Percentiles rank a stretch among this genome's conserved stretches.
Evolutionary conservation across 2,797 vertebrate genomes (phyloP).

Genomic region (Erpetoichthys calabaricus): DNA sequence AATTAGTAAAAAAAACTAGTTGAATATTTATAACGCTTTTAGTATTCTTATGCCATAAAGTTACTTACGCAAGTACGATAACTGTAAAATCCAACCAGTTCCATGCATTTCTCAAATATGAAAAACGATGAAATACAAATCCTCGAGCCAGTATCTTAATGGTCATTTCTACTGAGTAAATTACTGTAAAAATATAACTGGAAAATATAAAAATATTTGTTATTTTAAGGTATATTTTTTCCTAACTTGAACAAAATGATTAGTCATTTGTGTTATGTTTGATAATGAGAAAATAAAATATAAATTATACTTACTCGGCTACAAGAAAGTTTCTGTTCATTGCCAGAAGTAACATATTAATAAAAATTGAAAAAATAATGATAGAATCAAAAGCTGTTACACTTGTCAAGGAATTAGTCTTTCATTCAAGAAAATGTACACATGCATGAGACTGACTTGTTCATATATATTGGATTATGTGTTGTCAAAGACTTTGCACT

Average conservation of each 20-base stretch:
- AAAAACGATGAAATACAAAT: slow-evolving; percentile 8
- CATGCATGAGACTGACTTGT: no score
- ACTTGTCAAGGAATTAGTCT: slow-evolving; percentile 5
- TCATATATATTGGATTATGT: no score
- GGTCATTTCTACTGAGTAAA: slow-evolving; percentile 10
- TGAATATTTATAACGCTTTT: no score
- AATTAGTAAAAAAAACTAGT: no score
- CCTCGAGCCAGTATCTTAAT: slow-evolving; percentile 12
- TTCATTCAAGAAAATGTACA: no score
- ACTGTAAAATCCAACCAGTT: slow-evolving; percentile 15
- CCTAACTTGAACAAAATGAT: neutral
- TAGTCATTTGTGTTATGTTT: neutral
- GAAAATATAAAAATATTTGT: neutral
- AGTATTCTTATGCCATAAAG: no score
- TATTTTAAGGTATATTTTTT: no score
- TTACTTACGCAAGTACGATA: slow-evolving; percentile 11
- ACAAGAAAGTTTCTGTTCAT: slow-evolving; percentile 7
- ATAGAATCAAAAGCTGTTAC: slow-evolving; percentile 9
- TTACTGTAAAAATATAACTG: slow-evolving; percentile 12
- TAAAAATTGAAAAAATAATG: slow-evolving; percentile 12
- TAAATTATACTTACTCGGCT: slow-evolving; percentile 9
- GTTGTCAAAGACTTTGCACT: no score
- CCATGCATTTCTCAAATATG: slow-evolving; percentile 11
- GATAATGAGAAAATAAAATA: neutral
- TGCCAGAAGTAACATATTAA: slow-evolving; percentile 14